Evolutionary conservation across 2,888 invertebrate genomes (phyloP).

Genomic region (Aplocera efformata): DNA sequence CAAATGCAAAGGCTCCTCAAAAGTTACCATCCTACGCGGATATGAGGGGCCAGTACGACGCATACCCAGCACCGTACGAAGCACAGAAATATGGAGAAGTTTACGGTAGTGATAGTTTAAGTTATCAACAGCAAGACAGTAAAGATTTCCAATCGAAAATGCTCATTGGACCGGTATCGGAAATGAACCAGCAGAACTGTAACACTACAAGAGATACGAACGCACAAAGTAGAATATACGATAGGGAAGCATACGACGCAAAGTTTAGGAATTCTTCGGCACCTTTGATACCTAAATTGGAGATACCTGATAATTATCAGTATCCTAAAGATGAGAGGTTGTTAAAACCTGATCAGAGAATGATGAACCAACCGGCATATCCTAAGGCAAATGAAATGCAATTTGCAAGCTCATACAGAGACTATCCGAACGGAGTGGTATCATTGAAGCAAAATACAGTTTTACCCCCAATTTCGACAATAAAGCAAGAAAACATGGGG

Average conservation of each 20-base stretch:
- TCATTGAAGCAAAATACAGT: conserved; percentile 52
- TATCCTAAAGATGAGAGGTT: conserved; percentile 64
- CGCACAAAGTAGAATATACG: conserved; percentile 68
- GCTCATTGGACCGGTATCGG: conserved; percentile 78
- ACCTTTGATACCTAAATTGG: conserved; percentile 71
- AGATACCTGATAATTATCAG: conserved; percentile 67
- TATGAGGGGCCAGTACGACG: conserved; percentile 64
- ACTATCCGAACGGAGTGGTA: conserved; percentile 54
- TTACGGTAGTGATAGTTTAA: conserved; percentile 71
- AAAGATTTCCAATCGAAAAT: conserved; percentile 80
- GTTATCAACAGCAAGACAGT: conserved; percentile 72
- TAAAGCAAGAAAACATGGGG: conserved; percentile 73
- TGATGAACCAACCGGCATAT: conserved; percentile 46
- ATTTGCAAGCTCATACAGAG: conserved; percentile 48
- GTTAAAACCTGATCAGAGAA: conserved; percentile 53
- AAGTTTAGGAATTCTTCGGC: conserved; percentile 69
- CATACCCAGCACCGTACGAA: conserved; percentile 63
- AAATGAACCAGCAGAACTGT: conserved; percentile 72
- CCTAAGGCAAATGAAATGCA: conserved; percentile 46
- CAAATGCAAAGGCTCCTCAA: conserved; percentile 55
- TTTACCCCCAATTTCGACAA: conserved; percentile 74
- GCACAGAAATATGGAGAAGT: conserved; percentile 73
- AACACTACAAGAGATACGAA: conserved; percentile 55
- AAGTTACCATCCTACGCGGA: conserved; percentile 71
- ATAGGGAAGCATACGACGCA: conserved; percentile 64